Evolutionary conservation across 1,140 invertebrate species (phyloP).

Genomic region (Apocrypta bakeri): DNA sequence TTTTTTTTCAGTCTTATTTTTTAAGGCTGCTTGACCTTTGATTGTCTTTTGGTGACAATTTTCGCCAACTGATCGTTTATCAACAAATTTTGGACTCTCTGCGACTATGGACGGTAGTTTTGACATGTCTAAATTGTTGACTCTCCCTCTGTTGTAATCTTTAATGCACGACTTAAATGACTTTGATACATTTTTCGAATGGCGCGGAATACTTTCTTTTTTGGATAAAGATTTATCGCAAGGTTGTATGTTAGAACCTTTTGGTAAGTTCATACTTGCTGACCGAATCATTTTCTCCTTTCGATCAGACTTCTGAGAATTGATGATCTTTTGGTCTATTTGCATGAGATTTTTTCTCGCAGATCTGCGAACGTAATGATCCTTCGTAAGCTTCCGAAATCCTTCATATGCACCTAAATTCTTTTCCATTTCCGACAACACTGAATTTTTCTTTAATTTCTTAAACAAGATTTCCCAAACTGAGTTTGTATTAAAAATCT

Average conservation of each 20-base stretch:
- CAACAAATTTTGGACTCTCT: neutral
- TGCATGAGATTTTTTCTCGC: neutral
- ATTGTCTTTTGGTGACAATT: neutral
- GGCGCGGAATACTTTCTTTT: neutral
- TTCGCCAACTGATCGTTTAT: neutral
- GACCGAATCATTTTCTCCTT: slow-evolving; percentile 2
- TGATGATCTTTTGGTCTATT: neutral
- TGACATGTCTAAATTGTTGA: neutral
- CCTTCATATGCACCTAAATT: neutral
- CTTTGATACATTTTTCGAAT: neutral
- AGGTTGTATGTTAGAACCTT: neutral
- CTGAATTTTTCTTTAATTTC: slow-evolving; percentile 49
- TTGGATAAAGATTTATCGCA: neutral
- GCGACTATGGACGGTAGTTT: neutral
- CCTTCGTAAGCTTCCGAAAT: slow-evolving; percentile 30
- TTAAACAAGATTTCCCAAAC: slow-evolving; percentile 65
- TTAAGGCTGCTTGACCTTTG: neutral
- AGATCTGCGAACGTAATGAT: neutral
- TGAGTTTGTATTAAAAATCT: slow-evolving; percentile 63
- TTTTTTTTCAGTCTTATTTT: neutral
- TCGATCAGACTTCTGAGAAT: neutral
- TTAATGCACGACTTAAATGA: neutral
- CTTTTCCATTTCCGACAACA: slow-evolving; percentile 38
- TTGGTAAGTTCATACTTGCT: neutral
- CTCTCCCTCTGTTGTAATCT: neutral